phyloP scores from a whole-genome alignment of 2,888 invertebrate species.

The Drosophila subsilvestris region DNA sequence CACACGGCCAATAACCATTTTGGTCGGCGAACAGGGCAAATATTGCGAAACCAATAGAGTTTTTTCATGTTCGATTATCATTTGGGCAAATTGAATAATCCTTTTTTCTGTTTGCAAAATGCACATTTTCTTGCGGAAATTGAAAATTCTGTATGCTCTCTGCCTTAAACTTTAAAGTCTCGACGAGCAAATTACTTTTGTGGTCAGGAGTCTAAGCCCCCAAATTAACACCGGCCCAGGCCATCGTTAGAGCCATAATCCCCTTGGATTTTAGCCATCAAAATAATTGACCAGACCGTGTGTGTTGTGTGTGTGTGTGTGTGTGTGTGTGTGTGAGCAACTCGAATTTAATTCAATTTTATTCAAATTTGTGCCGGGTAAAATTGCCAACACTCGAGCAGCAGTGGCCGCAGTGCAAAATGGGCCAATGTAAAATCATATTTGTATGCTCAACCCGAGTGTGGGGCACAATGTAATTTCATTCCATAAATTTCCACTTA shows the following conservation, averaged over 20 bases:
- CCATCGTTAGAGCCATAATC: conserved; percentile 35
- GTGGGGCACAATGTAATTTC: conserved; percentile 61
- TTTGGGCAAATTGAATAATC: not conserved
- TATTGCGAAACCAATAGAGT: not conserved
- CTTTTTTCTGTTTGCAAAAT: not conserved
- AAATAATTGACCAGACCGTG: conserved; percentile 52
- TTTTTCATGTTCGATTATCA: not conserved
- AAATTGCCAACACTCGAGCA: conserved; percentile 55
- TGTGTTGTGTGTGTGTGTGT: conserved; percentile 11
- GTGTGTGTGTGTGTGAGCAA: conserved; percentile 27
- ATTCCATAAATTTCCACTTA: conserved; percentile 76
- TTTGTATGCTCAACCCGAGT: conserved; percentile 55
- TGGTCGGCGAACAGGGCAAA: conserved; percentile 19
- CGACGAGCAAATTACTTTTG: conserved; percentile 40
- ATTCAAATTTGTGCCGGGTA: conserved; percentile 66
- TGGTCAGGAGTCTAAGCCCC: conserved; percentile 28
- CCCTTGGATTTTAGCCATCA: conserved; percentile 49
- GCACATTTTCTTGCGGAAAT: conserved; percentile 37
- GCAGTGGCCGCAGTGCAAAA: not conserved
- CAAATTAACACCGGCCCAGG: conserved; percentile 14
- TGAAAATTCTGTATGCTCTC: conserved; percentile 5
- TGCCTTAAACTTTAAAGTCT: conserved; percentile 7
- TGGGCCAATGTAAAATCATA: conserved; percentile 60
- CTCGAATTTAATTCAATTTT: conserved; percentile 71
- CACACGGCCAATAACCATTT: conserved; percentile 23